Evolutionary conservation across 92 coral and sea anemone species (phyloP).

Genomic region (Palythoa grandis): DNA sequence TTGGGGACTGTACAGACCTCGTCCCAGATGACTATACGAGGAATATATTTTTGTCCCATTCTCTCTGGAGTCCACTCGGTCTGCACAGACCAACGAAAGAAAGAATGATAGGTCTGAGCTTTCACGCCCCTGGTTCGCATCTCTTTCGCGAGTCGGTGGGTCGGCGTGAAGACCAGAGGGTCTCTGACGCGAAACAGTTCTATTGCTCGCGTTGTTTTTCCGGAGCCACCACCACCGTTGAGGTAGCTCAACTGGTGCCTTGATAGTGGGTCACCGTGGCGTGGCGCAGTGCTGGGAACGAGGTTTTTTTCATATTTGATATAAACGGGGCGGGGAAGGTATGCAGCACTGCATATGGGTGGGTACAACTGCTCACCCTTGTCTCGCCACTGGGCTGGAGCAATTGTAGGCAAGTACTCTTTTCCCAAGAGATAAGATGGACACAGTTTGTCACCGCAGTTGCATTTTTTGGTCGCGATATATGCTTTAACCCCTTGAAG

Average conservation of each 20-base stretch:
- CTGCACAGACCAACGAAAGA: background rate
- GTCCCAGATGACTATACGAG: no score
- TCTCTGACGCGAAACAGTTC: background rate
- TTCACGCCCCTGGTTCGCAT: background rate
- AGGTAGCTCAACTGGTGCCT: conserved; percentile 21
- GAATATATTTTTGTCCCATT: background rate
- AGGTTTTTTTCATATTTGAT: no score
- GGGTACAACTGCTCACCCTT: background rate
- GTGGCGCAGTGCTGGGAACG: background rate
- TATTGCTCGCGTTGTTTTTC: conserved; percentile 27
- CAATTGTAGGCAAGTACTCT: background rate
- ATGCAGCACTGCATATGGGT: background rate
- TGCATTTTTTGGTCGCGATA: background rate
- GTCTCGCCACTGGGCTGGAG: conserved; percentile 8
- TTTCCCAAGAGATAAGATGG: no score
- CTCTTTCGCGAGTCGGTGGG: conserved; percentile 32
- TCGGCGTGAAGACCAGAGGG: background rate
- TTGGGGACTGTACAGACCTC: no score
- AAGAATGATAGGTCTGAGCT: conserved; percentile 12
- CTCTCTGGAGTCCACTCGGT: conserved; percentile 13
- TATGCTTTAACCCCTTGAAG: background rate
- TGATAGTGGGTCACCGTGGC: no score
- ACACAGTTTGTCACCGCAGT: no score
- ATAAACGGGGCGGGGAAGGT: background rate
- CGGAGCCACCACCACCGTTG: conserved; percentile 34